Conservation (phyloP, 1,140 invertebrate genomes). For the Drosophila hydei region DNA sequence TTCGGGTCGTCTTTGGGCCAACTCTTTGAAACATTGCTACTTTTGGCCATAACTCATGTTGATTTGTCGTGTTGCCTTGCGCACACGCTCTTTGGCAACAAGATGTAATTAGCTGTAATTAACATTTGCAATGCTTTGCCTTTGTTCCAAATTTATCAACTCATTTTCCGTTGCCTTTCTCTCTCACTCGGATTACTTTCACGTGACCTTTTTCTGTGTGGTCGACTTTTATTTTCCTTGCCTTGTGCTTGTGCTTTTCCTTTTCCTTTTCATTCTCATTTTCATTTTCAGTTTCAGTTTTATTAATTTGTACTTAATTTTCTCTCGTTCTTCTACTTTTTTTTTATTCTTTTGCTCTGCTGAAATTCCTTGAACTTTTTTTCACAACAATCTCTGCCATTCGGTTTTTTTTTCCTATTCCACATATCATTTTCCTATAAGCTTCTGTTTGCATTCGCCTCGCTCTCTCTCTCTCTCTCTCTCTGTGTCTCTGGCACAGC, state of each 20-base stretch:
- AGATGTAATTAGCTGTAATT: constrained; percentile 8
- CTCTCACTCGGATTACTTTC: not conserved
- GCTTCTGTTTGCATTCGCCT: not conserved
- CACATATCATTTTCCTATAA: constrained; percentile 3
- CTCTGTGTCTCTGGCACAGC: not conserved
- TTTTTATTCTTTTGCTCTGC: not conserved
- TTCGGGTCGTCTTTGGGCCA: not conserved
- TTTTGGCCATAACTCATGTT: not conserved
- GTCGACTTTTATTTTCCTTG: not conserved
- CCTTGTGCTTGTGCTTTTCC: too few species aligned
- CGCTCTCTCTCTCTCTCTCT: too few species aligned
- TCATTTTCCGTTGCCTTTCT: too few species aligned
- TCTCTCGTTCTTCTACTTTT: too few species aligned
- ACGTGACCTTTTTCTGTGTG: not conserved
- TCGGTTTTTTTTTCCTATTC: not conserved
- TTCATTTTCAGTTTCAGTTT: not conserved
- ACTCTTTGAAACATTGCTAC: not conserved
- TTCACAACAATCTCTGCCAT: not conserved
- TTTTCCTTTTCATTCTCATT: not conserved
- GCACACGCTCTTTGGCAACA: too few species aligned
- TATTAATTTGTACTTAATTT: constrained; percentile 10
- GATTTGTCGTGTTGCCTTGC: not conserved
- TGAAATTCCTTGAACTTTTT: not conserved
- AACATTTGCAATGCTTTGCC: not conserved
- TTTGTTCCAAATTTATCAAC: not conserved